Conservation (phyloP, 53 echinoderm and acorn worm species). For the Astropecten irregularis region DNA sequence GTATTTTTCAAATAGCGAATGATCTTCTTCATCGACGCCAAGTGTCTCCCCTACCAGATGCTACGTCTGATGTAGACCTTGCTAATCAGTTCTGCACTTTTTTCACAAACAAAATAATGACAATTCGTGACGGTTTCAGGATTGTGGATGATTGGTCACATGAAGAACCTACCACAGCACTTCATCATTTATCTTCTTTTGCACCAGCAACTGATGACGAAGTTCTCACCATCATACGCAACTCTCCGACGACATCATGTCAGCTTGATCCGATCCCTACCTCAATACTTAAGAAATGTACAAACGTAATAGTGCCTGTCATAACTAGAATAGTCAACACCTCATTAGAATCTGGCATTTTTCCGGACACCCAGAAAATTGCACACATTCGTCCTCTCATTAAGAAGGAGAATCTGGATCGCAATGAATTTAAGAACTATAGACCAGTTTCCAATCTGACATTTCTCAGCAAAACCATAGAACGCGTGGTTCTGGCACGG, state of each 20-base stretch:
- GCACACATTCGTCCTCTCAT: constrained; percentile 19
- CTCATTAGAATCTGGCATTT: neutral
- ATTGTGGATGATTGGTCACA: constrained; percentile 20
- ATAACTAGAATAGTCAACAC: constrained; percentile 21
- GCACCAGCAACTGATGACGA: constrained; percentile 16
- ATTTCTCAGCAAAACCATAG: constrained; percentile 4
- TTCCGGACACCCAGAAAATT: constrained; percentile 13
- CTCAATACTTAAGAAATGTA: constrained; percentile 4
- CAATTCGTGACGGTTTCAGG: constrained; percentile 9
- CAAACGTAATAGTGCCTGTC: neutral
- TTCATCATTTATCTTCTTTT: constrained; percentile 20
- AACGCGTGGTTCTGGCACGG: neutral
- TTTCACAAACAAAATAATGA: constrained; percentile 47
- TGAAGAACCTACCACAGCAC: neutral
- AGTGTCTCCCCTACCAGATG: constrained; percentile 17
- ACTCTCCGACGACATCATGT: constrained; percentile 19
- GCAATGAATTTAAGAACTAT: constrained; percentile 8
- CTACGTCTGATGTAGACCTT: neutral
- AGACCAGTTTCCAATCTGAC: neutral
- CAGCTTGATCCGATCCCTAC: neutral
- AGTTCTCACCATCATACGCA: constrained; percentile 7
- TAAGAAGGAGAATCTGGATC: constrained; percentile 12
- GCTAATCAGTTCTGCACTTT: constrained; percentile 30
- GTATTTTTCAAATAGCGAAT: constrained; percentile 29
- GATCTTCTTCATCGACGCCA: constrained; percentile 45